Base-by-base conservation (phyloP, 2,113 vertebrate genomes). In the Hipposideros armiger region DNA sequence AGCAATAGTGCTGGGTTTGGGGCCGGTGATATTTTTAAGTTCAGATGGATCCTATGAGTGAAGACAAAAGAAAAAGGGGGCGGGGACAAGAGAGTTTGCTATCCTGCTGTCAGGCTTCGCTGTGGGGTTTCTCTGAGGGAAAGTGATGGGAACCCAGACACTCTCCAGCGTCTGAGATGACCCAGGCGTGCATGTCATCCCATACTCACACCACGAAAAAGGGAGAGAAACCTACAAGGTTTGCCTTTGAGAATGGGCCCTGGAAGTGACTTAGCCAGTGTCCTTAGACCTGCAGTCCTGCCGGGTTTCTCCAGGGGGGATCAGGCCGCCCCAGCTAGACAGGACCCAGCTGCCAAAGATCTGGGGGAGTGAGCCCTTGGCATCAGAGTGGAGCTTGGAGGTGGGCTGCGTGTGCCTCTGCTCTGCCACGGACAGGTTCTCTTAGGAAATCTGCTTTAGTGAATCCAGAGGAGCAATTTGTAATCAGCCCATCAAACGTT, bases 391-490 rank as follows among this genome's bases (percentile, higher is more conserved):
- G 83, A 82, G 11, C 50, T 77, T 19, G 16, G 20, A 70, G n/a
- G 13, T 52, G 42, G 64, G 4, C 64, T 47, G 16, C 52, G 11
- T 62, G n/a, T 58, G 22, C 47, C 26, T 90, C 78, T 81, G 54
- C 26, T 90, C 78, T 81, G 54, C 56, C 10, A 16, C 11, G 11
- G 76, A 50, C 20, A 72, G 50, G 16, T 88, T 74, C 95, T 90
- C 82, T 45, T 56, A 83, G 72, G 82, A 85, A 94, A 70, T 94
- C 47, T 73, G 81, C 58, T 77, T 70, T 90, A 73, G 9, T 88
- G 72, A 85, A 76, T 87, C 76, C n/a, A 42, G 81, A 90, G 40
- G 62, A 72, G 26, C 64, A 60, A 52, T 47, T 89, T 30, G 36
- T 40, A 47, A 69, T 81, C 58, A 67, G 70, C 24, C 16, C 42